A percentile compares a stretch with the other conserved stretches of the same genome.
Evolutionary conservation across 2,888 invertebrate species (phyloP).

Genomic region (Tipula confusa): DNA sequence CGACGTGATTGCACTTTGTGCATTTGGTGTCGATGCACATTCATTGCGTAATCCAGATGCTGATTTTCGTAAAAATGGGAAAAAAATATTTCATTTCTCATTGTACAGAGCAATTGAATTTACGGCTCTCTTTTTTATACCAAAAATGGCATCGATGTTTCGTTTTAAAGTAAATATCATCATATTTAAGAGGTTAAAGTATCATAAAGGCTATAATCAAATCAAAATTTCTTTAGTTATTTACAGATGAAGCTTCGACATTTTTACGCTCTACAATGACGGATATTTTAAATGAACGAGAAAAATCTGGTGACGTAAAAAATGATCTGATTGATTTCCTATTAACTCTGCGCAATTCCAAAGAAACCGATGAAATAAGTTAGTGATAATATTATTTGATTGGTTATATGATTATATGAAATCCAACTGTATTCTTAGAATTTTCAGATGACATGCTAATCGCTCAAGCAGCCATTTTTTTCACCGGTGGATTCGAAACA

Average conservation of each 20-base stretch:
- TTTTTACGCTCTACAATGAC: conserved; percentile 48
- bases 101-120: conserved; percentile 27
- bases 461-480: conserved; percentile 33
- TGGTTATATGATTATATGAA: too few species aligned
- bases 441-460: conserved; percentile 28
- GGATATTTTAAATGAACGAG: too few species aligned
- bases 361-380: too few species aligned
- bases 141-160: not conserved
- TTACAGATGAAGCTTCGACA: conserved; percentile 37
- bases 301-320: conserved; percentile 44
- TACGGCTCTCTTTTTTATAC: conserved; percentile 30
- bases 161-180: too few species aligned
- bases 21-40: conserved; percentile 32
- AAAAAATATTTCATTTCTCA: conserved; percentile 27
- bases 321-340: conserved; percentile 49
- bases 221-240: conserved; percentile 40
- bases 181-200: too few species aligned
- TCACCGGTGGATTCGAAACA: conserved; percentile 32
- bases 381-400: too few species aligned
- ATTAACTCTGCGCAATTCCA: too few species aligned
- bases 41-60: not conserved
- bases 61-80: conserved; percentile 26
- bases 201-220: too few species aligned
- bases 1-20: conserved; percentile 32
- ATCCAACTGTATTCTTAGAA: too few species aligned